phyloP scores from a whole-genome alignment of 2,888 invertebrate genomes.

The Synergus umbraculus region DNA sequence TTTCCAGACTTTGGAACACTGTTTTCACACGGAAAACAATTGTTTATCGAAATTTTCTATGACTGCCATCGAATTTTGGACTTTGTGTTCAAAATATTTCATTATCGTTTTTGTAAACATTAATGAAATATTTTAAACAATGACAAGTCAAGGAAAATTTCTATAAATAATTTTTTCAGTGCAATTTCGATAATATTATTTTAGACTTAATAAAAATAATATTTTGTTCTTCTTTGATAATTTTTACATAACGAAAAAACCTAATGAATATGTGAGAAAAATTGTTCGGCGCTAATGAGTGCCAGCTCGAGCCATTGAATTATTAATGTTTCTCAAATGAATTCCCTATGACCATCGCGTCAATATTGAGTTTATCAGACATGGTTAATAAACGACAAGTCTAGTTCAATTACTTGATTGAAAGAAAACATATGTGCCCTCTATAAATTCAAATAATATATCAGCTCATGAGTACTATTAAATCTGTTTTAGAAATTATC shows the following conservation, averaged over 20 bases:
- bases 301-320: constrained; percentile 2
- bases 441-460: neutral
- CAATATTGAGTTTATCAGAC: constrained; percentile 29
- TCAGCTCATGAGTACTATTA: neutral
- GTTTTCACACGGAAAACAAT: neutral
- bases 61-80: too few relatives aligned
- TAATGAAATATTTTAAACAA: too few relatives aligned
- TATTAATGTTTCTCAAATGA: constrained; percentile 15
- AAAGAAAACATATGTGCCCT: constrained; percentile 9
- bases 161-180: too few relatives aligned
- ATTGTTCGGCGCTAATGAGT: neutral
- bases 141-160: too few relatives aligned
- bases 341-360: neutral
- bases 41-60: too few relatives aligned
- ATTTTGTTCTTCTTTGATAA: neutral
- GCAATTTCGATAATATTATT: neutral
- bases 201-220: neutral
- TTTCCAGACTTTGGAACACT: neutral
- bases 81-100: too few relatives aligned
- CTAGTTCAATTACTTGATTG: constrained; percentile 32
- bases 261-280: neutral
- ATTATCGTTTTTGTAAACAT: too few relatives aligned
- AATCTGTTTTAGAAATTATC: neutral
- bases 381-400: neutral
- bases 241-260: neutral